A percentile compares a stretch with the other conserved stretches of the same genome.
Conservation (phyloP, 2,113 vertebrate species). For the Gallinago jamesoni region DNA sequence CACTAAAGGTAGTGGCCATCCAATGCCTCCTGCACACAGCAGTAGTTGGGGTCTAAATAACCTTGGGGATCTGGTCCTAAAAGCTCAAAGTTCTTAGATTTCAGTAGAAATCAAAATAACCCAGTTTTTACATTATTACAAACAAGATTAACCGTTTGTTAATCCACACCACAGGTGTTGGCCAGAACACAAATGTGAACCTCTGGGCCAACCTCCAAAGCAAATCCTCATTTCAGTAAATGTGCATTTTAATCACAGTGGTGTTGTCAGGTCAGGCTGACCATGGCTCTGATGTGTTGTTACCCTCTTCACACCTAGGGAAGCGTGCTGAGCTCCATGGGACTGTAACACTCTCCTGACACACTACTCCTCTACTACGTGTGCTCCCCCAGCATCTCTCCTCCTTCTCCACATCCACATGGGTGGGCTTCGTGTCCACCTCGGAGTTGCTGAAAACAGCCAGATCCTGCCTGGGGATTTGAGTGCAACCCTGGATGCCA, state of each 20-base stretch:
- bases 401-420: accelerated
- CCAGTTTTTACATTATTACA: background rate
- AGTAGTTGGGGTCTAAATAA: accelerated
- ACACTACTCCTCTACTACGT: accelerated
- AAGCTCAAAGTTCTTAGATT: background rate
- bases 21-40: background rate
- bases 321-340: accelerated
- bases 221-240: background rate
- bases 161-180: background rate
- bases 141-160: background rate
- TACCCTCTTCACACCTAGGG: background rate
- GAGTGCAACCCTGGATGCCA: background rate
- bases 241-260: background rate
- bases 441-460: background rate
- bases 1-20: background rate
- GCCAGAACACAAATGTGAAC: accelerated
- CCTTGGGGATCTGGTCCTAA: background rate
- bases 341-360: background rate
- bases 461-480: background rate
- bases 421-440: accelerated
- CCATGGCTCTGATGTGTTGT: background rate
- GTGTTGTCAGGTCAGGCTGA: background rate
- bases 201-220: background rate
- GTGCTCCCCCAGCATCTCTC: background rate
- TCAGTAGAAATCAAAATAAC: background rate